Percentiles rank a stretch among this genome's conserved stretches.
phyloP scores from a whole-genome alignment of 2,113 vertebrate species.

The Calypte anna region DNA sequence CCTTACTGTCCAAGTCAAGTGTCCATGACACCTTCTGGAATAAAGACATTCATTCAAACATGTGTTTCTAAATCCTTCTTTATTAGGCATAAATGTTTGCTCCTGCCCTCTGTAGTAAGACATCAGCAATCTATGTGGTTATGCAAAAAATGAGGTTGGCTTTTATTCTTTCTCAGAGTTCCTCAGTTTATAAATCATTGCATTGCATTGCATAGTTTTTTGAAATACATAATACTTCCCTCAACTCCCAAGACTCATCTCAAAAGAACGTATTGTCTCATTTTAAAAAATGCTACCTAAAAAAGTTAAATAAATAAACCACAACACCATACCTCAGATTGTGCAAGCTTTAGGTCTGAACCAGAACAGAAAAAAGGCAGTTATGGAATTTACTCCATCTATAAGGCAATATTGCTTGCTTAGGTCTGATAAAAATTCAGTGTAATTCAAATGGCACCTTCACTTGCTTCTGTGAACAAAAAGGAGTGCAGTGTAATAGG shows the following conservation, averaged over 20 bases:
- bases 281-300: neutral
- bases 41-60: neutral
- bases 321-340: neutral
- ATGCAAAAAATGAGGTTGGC: neutral
- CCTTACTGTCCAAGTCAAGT: neutral
- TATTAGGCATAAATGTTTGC: neutral
- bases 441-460: neutral
- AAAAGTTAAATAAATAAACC: neutral
- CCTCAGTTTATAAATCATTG: neutral
- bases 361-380: neutral
- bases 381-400: neutral
- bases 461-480: neutral
- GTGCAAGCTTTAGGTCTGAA: neutral
- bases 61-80: neutral
- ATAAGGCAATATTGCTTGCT: neutral
- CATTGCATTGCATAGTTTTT: neutral
- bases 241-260: neutral
- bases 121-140: neutral
- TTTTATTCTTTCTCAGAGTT: neutral
- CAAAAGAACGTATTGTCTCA: neutral
- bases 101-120: neutral
- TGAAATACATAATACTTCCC: neutral
- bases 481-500: accelerated
- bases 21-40: neutral
- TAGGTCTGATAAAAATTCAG: neutral